Conservation (phyloP, 2,888 invertebrate genomes). For the Agrotis segetum region DNA sequence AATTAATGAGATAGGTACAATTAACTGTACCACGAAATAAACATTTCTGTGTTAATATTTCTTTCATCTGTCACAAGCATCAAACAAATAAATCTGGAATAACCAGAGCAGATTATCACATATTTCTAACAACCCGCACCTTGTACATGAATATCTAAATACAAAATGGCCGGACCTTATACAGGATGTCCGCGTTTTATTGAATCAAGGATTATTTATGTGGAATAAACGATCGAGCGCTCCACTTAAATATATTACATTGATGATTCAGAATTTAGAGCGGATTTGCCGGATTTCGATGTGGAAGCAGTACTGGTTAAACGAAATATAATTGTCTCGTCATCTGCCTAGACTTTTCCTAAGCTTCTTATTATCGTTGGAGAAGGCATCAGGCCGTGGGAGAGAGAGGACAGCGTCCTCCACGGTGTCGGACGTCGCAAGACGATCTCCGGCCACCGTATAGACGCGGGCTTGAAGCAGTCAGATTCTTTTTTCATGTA, state of each 20-base stretch:
- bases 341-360: not conserved
- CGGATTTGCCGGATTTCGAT: slow-evolving; percentile 21
- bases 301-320: not conserved
- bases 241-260: slow-evolving; percentile 51
- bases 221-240: slow-evolving; percentile 36
- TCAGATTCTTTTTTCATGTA: too few species aligned
- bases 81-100: slow-evolving; percentile 12
- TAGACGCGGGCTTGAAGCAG: too few species aligned
- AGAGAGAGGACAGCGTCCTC: too few species aligned
- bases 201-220: slow-evolving; percentile 46
- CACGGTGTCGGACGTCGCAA: too few species aligned
- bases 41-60: not conserved
- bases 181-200: slow-evolving; percentile 64
- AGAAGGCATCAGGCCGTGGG: too few species aligned
- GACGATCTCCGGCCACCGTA: too few species aligned
- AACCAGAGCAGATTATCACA: slow-evolving; percentile 25
- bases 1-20: too few species aligned
- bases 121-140: slow-evolving; percentile 27
- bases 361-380: too few species aligned
- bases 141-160: slow-evolving; percentile 44
- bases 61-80: not conserved
- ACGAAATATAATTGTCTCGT: not conserved
- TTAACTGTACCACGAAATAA: too few species aligned
- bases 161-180: slow-evolving; percentile 55
- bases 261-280: slow-evolving; percentile 49